Conservation (phyloP, 1,140 invertebrate species). For the Drosophila tropicalis region DNA sequence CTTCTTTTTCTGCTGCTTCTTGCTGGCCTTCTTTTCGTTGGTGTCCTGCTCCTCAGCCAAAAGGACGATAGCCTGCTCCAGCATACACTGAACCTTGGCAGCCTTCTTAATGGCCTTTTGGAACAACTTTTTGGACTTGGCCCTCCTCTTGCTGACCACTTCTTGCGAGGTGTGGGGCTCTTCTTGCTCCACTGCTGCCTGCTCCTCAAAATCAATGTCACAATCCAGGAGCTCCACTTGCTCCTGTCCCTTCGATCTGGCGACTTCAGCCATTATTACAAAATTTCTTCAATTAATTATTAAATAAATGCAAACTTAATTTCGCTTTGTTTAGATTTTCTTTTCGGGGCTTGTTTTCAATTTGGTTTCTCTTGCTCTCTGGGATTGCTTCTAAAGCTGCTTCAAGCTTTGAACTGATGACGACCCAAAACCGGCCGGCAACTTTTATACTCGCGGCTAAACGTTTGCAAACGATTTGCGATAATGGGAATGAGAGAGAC, state of each 20-base stretch:
- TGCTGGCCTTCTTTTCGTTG: slow-evolving; percentile 21
- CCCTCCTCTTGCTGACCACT: not conserved
- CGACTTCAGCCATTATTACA: not conserved
- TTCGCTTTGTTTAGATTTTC: not conserved
- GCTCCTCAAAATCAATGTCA: slow-evolving; percentile 45
- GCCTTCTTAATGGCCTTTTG: slow-evolving; percentile 63
- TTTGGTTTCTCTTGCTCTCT: not conserved
- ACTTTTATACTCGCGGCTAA: slow-evolving; percentile 1
- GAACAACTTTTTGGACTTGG: slow-evolving; percentile 22
- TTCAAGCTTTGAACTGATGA: slow-evolving; percentile 9
- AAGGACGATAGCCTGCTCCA: slow-evolving; percentile 48
- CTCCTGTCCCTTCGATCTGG: slow-evolving; percentile 2
- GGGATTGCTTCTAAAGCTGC: not conserved
- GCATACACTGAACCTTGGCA: slow-evolving; percentile 55
- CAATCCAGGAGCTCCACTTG: slow-evolving; percentile 45
- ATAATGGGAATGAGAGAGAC: slow-evolving; percentile 8
- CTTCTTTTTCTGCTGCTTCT: slow-evolving; percentile 50
- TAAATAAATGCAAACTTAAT: too few species aligned
- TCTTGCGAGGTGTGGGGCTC: slow-evolving; percentile 15
- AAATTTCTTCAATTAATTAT: not conserved
- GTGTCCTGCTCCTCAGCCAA: slow-evolving; percentile 42
- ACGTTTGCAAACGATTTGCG: slow-evolving; percentile 12
- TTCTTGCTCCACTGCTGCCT: not conserved
- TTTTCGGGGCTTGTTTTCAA: too few species aligned
- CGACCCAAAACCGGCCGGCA: not conserved